phyloP scores from a whole-genome alignment of 2,797 vertebrate species.

The Hybognathus amarus region DNA sequence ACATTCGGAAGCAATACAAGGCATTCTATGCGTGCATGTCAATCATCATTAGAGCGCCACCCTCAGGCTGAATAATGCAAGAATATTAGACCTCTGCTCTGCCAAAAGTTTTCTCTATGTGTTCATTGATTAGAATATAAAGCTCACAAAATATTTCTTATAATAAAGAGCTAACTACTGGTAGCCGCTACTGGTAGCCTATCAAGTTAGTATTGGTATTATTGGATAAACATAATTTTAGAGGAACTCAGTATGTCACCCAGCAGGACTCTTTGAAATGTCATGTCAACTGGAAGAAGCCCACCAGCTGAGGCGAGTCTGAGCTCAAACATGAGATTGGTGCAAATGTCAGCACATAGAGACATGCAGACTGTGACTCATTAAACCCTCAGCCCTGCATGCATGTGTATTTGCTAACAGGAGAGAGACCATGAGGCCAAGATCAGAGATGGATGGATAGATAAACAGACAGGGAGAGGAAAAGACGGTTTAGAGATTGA shows the following conservation, averaged over 20 bases:
- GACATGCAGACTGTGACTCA: conserved; percentile 39
- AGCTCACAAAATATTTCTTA: background rate
- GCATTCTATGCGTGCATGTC: background rate
- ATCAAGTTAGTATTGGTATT: background rate
- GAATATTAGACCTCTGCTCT: too few relatives aligned
- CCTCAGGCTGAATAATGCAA: background rate
- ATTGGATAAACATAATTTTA: background rate
- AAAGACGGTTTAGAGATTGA: background rate
- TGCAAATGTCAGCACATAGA: conserved; percentile 29
- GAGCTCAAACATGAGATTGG: conserved; percentile 11
- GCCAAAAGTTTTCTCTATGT: background rate
- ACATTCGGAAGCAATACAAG: background rate
- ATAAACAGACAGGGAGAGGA: background rate
- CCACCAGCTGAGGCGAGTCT: background rate
- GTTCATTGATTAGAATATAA: background rate
- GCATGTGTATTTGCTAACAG: conserved; percentile 6
- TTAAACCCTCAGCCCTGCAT: conserved; percentile 4
- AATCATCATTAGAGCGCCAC: background rate
- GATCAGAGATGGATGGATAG: background rate
- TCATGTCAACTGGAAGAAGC: background rate
- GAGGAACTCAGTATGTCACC: background rate
- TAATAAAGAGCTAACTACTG: background rate
- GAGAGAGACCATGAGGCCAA: background rate
- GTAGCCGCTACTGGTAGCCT: background rate
- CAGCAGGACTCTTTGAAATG: conserved; percentile 15